These are phyloP conservation scores for Hylomyscus alleni DNA, from an alignment of 2,797 vertebrate genomes.

Conservation along the genomic window DNA sequence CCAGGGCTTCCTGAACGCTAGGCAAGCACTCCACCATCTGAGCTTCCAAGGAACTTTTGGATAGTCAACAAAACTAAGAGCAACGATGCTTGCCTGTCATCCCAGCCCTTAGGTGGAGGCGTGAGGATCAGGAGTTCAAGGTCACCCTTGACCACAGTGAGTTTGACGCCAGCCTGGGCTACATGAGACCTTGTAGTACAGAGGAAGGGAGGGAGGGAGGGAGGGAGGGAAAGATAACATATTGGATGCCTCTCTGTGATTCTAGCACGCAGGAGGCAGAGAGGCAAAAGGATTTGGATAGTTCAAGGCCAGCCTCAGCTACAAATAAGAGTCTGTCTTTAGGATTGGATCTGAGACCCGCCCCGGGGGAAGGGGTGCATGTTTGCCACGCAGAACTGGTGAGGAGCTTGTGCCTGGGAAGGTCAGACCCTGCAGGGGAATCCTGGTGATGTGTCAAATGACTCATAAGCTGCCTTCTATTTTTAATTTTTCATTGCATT, in stretches of 20 bases:
- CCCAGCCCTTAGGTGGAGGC: neutral
- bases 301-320: neutral
- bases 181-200: neutral
- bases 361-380: neutral
- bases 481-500: neutral
- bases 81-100: too few relatives aligned
- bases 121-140: neutral
- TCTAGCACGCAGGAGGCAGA: neutral
- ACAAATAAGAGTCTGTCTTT: neutral
- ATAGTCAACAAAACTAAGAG: neutral
- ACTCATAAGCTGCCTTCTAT: neutral
- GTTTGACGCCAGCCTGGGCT: neutral
- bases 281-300: neutral
- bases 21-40: neutral
- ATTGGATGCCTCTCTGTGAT: too few relatives aligned
- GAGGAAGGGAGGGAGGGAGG: neutral
- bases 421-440: neutral
- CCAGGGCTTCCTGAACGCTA: neutral
- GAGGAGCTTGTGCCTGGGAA: neutral
- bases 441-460: neutral
- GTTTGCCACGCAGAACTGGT: neutral
- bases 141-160: neutral
- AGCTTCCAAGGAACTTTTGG: neutral
- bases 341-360: neutral
- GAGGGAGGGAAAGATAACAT: neutral